These are phyloP conservation scores for Omphaloscelis lunosa DNA, from an alignment of 2,888 invertebrate genomes.

Conservation along the genomic window DNA sequence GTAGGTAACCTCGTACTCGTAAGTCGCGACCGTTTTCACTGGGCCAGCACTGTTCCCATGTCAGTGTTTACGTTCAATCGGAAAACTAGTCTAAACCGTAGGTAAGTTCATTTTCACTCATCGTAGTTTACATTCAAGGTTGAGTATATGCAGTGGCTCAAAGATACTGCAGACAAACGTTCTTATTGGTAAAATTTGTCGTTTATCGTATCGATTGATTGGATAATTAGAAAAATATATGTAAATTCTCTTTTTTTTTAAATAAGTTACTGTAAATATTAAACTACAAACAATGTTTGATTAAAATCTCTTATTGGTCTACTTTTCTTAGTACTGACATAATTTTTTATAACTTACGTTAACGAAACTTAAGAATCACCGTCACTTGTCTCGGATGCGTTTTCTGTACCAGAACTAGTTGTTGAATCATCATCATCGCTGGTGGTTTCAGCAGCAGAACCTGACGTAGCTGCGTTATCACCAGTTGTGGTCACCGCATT, in stretches of 20 bases:
- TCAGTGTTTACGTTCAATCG: neutral
- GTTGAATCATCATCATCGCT: neutral
- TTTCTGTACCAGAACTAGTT: neutral
- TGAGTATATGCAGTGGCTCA: neutral
- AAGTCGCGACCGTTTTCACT: too few relatives aligned
- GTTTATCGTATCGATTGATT: neutral
- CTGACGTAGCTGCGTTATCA: too few relatives aligned
- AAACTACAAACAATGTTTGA: neutral
- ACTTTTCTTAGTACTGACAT: constrained; percentile 2
- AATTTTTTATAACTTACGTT: neutral
- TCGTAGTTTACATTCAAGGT: too few relatives aligned
- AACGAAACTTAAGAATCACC: neutral
- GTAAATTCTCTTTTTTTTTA: neutral
- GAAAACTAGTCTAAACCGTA: neutral
- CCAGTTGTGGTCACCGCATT: neutral
- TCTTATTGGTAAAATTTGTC: neutral
- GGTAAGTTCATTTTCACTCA: neutral
- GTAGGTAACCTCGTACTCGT: too few relatives aligned
- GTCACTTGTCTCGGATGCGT: neutral
- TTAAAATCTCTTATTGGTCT: neutral
- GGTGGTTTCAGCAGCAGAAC: neutral
- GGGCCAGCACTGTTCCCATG: too few relatives aligned
- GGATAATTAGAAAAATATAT: neutral
- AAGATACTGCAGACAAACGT: neutral
- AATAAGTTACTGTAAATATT: neutral